These are phyloP conservation scores for Crax fasciolata DNA, from an alignment of 2,797 vertebrate genomes.

Conservation along the genomic window DNA sequence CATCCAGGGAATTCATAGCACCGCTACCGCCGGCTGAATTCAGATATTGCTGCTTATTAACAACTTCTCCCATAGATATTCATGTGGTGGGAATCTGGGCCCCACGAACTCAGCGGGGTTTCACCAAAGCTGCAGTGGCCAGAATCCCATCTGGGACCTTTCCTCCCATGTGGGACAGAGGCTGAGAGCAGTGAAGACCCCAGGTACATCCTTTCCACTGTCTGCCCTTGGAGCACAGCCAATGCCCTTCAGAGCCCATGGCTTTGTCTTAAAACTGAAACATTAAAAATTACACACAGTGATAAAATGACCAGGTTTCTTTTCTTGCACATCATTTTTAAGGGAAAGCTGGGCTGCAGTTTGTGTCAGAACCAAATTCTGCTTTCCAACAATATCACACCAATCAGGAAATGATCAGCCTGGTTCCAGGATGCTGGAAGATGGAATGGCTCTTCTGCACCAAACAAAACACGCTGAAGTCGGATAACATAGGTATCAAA, in stretches of 20 bases:
- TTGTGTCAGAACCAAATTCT: background rate
- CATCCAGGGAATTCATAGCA: background rate
- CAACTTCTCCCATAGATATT: background rate
- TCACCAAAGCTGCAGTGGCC: background rate
- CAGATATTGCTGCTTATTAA: background rate
- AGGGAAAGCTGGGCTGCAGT: background rate
- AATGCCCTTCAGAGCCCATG: background rate
- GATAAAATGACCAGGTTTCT: background rate
- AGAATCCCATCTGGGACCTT: background rate
- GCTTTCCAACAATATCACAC: background rate
- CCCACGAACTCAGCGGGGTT: background rate
- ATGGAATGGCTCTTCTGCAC: background rate
- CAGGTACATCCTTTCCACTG: background rate
- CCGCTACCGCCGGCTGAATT: rapidly evolving
- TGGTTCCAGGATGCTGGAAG: background rate
- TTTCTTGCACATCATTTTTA: background rate
- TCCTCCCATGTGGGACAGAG: background rate
- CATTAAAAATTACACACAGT: background rate
- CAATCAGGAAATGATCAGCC: background rate
- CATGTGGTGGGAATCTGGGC: background rate
- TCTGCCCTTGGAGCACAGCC: background rate
- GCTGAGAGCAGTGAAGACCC: background rate
- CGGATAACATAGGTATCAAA: background rate
- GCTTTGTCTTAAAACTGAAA: background rate
- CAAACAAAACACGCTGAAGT: background rate